Evolutionary conservation across 2,888 invertebrate species (phyloP).

Genomic region (Dinocampus coccinellae): DNA sequence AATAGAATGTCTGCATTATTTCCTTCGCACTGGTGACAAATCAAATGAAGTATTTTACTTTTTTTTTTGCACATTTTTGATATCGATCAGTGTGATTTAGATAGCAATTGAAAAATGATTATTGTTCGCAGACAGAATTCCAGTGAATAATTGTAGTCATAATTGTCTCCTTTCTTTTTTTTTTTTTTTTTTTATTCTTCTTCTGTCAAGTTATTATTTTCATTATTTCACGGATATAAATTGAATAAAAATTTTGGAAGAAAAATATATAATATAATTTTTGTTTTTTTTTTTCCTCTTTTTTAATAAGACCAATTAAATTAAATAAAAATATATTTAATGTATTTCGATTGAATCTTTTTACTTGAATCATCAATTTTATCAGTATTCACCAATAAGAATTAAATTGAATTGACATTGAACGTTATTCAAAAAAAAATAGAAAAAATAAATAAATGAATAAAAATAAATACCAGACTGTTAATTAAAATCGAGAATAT

Average conservation of each 20-base stretch:
- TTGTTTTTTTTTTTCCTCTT: neutral
- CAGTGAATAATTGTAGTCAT: constrained; percentile 18
- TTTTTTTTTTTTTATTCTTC: neutral
- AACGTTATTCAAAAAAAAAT: no score
- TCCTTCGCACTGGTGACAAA: constrained; percentile 20
- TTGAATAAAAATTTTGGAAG: neutral
- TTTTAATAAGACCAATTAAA: no score
- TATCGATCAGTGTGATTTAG: constrained; percentile 17
- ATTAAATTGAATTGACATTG: no score
- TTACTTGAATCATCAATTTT: no score
- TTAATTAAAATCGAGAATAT: no score
- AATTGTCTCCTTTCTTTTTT: neutral
- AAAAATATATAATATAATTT: neutral
- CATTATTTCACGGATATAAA: neutral
- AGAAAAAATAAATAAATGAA: no score
- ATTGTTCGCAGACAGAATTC: constrained; percentile 31
- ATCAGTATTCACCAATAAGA: no score
- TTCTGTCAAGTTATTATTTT: neutral
- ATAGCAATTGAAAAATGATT: constrained; percentile 20
- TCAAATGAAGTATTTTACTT: constrained; percentile 28
- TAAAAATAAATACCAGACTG: no score
- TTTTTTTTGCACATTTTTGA: constrained; percentile 19
- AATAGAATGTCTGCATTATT: constrained; percentile 17
- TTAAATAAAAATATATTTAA: no score
- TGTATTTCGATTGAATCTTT: no score